These are phyloP conservation scores for Apotomis capreana DNA, from an alignment of 2,888 invertebrate species.

Conservation along the genomic window DNA sequence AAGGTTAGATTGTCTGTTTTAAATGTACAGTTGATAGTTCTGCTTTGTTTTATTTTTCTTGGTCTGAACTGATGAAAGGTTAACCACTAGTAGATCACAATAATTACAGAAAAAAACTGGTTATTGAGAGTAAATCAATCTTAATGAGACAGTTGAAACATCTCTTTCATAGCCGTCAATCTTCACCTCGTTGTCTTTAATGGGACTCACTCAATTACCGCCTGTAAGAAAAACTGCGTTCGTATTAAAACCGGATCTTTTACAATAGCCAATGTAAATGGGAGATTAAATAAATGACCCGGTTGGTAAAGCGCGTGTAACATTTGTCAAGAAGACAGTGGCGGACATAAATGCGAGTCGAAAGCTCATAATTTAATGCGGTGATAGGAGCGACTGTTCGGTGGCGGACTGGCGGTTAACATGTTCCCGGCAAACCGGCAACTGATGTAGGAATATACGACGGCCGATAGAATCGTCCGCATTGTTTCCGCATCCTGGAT, in stretches of 20 bases:
- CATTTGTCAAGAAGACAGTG: constrained; percentile 56
- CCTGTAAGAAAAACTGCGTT: not conserved
- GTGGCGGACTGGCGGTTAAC: constrained; percentile 56
- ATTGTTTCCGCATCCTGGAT: constrained; percentile 52
- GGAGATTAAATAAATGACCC: constrained; percentile 43
- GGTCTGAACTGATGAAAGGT: too few relatives aligned
- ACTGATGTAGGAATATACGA: constrained; percentile 56
- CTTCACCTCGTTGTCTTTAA: not conserved
- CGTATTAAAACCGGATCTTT: not conserved
- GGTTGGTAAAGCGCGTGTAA: constrained; percentile 46
- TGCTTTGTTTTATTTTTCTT: too few relatives aligned
- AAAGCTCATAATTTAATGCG: constrained; percentile 59
- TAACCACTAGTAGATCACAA: not conserved
- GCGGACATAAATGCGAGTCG: constrained; percentile 52
- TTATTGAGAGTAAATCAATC: constrained; percentile 14
- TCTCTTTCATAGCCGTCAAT: constrained; percentile 24
- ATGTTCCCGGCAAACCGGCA: constrained; percentile 53
- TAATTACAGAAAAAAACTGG: not conserved
- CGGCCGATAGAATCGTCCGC: constrained; percentile 57
- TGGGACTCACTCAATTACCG: constrained; percentile 6
- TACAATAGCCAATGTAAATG: constrained; percentile 8
- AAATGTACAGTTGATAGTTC: too few relatives aligned
- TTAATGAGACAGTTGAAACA: constrained; percentile 23
- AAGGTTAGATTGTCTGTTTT: too few relatives aligned
- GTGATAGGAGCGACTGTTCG: constrained; percentile 58